phyloP scores from a whole-genome alignment of 2,797 vertebrate genomes.

The Acanthurus lineatus region DNA sequence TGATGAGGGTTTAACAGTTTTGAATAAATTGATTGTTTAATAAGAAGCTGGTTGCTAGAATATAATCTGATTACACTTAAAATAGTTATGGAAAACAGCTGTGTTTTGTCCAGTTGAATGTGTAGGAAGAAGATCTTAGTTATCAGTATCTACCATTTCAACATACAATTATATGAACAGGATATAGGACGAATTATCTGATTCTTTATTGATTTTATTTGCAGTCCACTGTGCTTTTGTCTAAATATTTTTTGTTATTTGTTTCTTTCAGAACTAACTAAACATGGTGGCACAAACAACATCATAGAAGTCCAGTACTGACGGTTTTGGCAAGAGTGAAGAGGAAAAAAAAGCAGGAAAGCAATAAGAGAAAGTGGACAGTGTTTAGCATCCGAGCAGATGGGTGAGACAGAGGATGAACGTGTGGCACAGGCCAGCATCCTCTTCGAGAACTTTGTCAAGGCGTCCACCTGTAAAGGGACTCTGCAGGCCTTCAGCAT shows the following conservation, averaged over 20 bases:
- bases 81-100: neutral
- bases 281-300: conserved; percentile 56
- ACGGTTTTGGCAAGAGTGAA: conserved; percentile 29
- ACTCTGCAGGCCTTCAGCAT: conserved; percentile 96
- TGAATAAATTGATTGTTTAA: no score
- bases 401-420: conserved; percentile 93
- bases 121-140: neutral
- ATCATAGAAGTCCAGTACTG: conserved; percentile 22
- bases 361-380: neutral
- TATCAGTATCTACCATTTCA: neutral
- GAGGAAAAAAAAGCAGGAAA: neutral
- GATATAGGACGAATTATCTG: neutral
- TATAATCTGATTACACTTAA: no score
- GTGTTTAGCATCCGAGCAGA: conserved; percentile 64
- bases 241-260: neutral
- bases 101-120: neutral
- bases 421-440: conserved; percentile 90
- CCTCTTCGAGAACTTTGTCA: conserved; percentile 97
- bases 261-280: conserved; percentile 63
- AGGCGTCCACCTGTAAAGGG: conserved; percentile 95
- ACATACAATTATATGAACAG: neutral
- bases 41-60: no score
- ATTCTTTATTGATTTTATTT: neutral
- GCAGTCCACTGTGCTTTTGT: neutral
- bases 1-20: no score